Evolutionary conservation across 2,888 invertebrate species (phyloP), one percentile per base, ranked within the genome.

Genomic region (Piscicola geometra): DNA sequence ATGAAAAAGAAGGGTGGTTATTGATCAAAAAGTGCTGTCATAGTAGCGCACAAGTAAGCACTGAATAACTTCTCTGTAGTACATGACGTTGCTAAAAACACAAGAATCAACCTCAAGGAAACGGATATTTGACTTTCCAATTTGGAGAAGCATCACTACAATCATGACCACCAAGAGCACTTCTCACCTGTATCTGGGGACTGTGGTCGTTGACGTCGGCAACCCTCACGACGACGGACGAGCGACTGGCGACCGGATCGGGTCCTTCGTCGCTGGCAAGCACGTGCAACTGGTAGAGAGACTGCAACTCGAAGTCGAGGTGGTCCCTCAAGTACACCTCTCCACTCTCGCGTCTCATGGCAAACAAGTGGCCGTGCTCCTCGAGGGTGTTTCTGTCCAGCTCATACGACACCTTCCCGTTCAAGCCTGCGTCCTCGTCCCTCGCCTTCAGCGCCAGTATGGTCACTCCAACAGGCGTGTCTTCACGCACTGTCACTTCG

Each of bases 191-290:
- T 25, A 83, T 81, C 68, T 79, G 76, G 33, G 83, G 83, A 1
- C 79, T 77, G 76, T 81, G 81, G 76, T 83, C 82, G 76, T 81
- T 80, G 25, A 81, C 80, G 70, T 83, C 82, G 30, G 77, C 72
- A 0, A 83, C 81, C 12, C 78, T 77, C 32, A 83, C 79, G 12
- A 77, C 76, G 12, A 82, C 80, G 12, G 76, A 77, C 18, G 81
- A 77, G 32, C 80, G 79, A n/a, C 80, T 72, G 2, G 80, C 79
- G 68, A 79, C 72, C 5, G 78, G 77, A 28, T 81, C 80, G 5
- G 76, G 77, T 0, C 81, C 82, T 9, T 78, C 64, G 77, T 82
- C 82, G 18, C 60, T 50, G 25, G 78, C 80, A 1, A 67, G 73
- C 3, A 80, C 75, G 33, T 77, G 68, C 64, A 80, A 35, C 52